phyloP scores from a whole-genome alignment of 1,140 invertebrate genomes.

The Lerema accius region DNA sequence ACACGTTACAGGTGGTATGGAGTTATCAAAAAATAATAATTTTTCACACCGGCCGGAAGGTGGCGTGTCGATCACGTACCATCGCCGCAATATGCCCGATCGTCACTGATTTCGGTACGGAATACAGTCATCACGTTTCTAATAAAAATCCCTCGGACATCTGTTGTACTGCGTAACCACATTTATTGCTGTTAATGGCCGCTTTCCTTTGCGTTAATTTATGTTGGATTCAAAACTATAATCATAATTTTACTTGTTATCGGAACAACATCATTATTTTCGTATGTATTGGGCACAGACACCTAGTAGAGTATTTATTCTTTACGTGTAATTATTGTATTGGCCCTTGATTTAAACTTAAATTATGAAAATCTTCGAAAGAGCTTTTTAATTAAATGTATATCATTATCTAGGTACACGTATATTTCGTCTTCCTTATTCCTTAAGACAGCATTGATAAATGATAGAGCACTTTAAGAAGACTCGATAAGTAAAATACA shows the following conservation, averaged over 20 bases:
- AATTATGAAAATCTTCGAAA: neutral
- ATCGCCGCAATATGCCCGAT: slow-evolving; percentile 53
- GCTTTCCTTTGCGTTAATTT: slow-evolving; percentile 65
- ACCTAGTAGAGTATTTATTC: slow-evolving; percentile 45
- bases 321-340: slow-evolving; percentile 44
- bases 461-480: neutral
- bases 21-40: slow-evolving; percentile 79
- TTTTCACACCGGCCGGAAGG: slow-evolving; percentile 79
- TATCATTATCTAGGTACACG: too few relatives aligned
- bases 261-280: slow-evolving; percentile 42
- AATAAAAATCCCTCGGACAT: slow-evolving; percentile 74
- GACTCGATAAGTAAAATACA: too few relatives aligned
- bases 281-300: slow-evolving; percentile 44
- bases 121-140: slow-evolving; percentile 74
- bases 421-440: slow-evolving; percentile 17
- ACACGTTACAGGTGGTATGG: slow-evolving; percentile 76
- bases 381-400: neutral
- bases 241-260: slow-evolving; percentile 48
- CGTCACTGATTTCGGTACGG: slow-evolving; percentile 62
- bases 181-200: slow-evolving; percentile 73
- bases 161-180: slow-evolving; percentile 74
- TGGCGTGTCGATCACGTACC: slow-evolving; percentile 71
- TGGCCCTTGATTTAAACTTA: slow-evolving; percentile 3
- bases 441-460: neutral
- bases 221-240: slow-evolving; percentile 41